These are phyloP conservation scores for Zoanthus sociatus DNA, from an alignment of 92 coral and sea anemone species.

Conservation along the genomic window DNA sequence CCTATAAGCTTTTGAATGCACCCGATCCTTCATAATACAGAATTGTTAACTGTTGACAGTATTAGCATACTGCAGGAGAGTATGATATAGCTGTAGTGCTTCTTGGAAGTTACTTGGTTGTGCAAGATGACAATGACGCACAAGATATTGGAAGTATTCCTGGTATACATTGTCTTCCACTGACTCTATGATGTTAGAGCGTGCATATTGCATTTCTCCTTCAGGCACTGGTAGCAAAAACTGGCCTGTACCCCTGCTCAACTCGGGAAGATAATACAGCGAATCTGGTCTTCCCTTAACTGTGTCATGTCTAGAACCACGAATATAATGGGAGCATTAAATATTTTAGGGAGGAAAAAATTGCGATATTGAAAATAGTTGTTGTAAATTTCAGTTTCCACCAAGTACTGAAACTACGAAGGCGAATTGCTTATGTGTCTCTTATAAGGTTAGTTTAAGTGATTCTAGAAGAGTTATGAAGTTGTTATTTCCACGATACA, in stretches of 20 bases:
- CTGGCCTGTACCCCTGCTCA: constrained; percentile 59
- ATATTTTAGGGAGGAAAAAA: no score
- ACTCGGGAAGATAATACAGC: constrained; percentile 73
- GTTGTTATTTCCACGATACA: no score
- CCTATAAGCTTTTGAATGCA: constrained; percentile 35
- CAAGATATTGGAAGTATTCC: constrained; percentile 70
- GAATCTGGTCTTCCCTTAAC: constrained; percentile 73
- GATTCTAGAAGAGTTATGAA: no score
- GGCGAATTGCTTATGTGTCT: no score
- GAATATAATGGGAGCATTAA: no score
- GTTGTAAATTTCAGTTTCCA: no score
- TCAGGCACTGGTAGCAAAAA: constrained; percentile 66
- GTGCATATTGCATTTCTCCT: constrained; percentile 61
- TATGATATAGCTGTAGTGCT: constrained; percentile 63
- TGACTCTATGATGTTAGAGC: constrained; percentile 56
- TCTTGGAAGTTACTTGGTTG: constrained; percentile 62
- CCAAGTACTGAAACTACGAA: no score
- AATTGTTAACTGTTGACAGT: constrained; percentile 43
- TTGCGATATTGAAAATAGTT: no score
- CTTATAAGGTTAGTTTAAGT: no score
- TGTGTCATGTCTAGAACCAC: constrained; percentile 70
- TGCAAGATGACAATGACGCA: constrained; percentile 33
- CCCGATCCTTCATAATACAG: constrained; percentile 41
- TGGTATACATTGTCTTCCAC: constrained; percentile 60
- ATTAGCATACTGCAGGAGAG: constrained; percentile 55